Conservation (phyloP, 2,113 vertebrate species). For the Perognathus longimembris region DNA sequence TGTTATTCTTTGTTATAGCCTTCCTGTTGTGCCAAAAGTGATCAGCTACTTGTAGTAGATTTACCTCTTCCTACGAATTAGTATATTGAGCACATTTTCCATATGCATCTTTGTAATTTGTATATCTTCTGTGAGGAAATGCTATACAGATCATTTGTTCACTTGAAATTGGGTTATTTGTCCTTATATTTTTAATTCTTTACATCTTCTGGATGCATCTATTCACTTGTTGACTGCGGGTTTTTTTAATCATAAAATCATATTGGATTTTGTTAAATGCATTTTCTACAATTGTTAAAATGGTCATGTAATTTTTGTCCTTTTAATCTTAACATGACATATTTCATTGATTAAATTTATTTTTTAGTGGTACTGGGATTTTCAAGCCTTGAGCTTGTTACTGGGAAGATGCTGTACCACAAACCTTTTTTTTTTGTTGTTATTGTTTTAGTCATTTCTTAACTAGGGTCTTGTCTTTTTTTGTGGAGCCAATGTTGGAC, state of each 20-base stretch:
- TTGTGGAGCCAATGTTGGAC: too few species aligned
- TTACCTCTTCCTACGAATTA: background rate
- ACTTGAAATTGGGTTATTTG: background rate
- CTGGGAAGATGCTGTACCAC: too few species aligned
- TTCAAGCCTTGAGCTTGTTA: too few species aligned
- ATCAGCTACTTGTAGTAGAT: background rate
- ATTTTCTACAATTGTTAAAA: background rate
- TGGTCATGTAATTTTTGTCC: background rate
- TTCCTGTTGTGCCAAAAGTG: background rate
- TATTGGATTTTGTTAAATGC: background rate
- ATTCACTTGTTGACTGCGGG: background rate
- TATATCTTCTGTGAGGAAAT: background rate
- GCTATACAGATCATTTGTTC: background rate
- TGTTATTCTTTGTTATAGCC: background rate
- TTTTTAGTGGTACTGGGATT: too few species aligned
- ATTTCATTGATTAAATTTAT: background rate
- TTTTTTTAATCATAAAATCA: background rate
- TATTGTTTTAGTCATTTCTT: too few species aligned
- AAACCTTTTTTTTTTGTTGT: too few species aligned
- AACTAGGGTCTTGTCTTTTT: too few species aligned
- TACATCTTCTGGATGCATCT: background rate
- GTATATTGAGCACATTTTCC: background rate
- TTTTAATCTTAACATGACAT: background rate
- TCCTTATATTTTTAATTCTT: background rate
- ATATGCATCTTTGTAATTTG: background rate